These are phyloP conservation scores for Craniophora ligustri DNA, from an alignment of 2,888 invertebrate species.

Conservation along the genomic window DNA sequence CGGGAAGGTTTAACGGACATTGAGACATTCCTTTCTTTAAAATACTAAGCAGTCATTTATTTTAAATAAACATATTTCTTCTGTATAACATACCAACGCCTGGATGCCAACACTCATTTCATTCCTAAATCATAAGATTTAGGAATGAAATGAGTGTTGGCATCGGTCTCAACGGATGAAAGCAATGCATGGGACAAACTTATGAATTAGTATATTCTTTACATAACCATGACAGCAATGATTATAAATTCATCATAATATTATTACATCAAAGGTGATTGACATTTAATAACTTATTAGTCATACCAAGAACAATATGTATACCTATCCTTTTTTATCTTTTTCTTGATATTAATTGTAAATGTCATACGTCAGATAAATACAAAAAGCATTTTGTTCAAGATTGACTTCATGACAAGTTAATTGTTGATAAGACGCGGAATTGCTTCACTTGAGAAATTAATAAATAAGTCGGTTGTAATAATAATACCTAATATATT, in stretches of 20 bases:
- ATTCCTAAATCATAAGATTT: too few relatives aligned
- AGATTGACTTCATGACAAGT: slow-evolving; percentile 33
- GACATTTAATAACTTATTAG: slow-evolving; percentile 33
- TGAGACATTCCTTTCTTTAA: slow-evolving; percentile 5
- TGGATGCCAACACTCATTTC: too few relatives aligned
- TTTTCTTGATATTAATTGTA: slow-evolving; percentile 31
- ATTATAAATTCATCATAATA: not conserved
- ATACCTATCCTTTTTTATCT: slow-evolving; percentile 54
- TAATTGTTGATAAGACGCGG: slow-evolving; percentile 36
- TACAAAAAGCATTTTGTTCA: slow-evolving; percentile 59
- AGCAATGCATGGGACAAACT: too few relatives aligned
- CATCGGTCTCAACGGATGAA: too few relatives aligned
- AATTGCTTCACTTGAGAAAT: slow-evolving; percentile 6
- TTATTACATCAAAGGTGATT: slow-evolving; percentile 38
- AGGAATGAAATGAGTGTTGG: too few relatives aligned
- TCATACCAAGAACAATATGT: slow-evolving; percentile 27
- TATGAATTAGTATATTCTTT: too few relatives aligned
- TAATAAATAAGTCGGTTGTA: not conserved
- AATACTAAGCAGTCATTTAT: not conserved
- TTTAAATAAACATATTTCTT: too few relatives aligned
- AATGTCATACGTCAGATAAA: slow-evolving; percentile 52
- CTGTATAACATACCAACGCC: too few relatives aligned
- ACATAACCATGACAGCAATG: not conserved
- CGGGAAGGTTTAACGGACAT: slow-evolving; percentile 33
- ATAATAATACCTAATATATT: too few relatives aligned